Evolutionary conservation across 2,797 vertebrate species (phyloP).

Genomic region (Pangasius sanitwongsei): DNA sequence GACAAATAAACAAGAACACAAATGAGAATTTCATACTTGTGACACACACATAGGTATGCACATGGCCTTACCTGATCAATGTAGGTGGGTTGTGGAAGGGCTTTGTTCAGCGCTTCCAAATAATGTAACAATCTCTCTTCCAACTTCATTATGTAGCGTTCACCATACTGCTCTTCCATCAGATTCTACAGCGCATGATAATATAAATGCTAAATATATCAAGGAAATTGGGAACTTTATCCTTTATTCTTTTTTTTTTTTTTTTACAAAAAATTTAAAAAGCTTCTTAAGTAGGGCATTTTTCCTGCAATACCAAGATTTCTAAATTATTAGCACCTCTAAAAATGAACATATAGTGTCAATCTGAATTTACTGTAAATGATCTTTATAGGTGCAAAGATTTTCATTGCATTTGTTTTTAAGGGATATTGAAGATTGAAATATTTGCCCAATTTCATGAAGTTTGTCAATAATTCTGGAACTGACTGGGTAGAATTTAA

Average conservation of each 20-base stretch:
- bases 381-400: neutral
- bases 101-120: constrained; percentile 63
- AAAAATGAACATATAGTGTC: neutral
- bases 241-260: neutral
- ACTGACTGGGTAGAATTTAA: neutral
- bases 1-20: neutral
- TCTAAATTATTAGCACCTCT: neutral
- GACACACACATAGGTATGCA: neutral
- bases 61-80: constrained; percentile 67
- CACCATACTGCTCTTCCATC: constrained; percentile 73
- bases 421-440: too few species aligned
- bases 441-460: neutral
- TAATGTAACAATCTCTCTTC: constrained; percentile 74
- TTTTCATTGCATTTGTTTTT: neutral
- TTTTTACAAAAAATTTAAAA: neutral
- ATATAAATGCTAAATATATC: neutral
- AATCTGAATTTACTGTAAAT: neutral
- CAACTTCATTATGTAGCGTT: constrained; percentile 70
- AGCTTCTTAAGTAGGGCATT: neutral
- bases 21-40: neutral
- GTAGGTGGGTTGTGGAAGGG: constrained; percentile 63
- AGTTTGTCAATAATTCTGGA: neutral
- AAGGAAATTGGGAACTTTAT: neutral
- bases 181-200: constrained; percentile 61
- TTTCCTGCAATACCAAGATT: neutral